Base-by-base conservation (phyloP, 92 coral and sea anemone genomes). In the Montipora capitata region DNA sequence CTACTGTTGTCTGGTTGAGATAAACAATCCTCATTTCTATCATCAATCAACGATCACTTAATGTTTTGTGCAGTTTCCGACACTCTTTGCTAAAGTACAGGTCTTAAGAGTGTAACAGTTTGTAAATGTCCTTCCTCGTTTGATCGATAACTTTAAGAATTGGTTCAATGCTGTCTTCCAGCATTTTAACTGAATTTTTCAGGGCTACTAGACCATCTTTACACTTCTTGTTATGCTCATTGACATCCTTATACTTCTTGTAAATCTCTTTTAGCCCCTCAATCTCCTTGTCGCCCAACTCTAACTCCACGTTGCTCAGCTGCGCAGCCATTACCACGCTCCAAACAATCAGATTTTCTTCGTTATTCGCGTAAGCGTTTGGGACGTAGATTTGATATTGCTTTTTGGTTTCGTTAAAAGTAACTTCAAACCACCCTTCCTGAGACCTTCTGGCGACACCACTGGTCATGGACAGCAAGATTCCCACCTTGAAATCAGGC, bases 301-400 rank as follows among this genome's bases (percentile, higher is more conserved):
- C 94, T 9, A 84, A 85, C 10, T 72, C 72, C 52, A 86, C 10
- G 20, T 35, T 59, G 10, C 44, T 87, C 76, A 93, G 38, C 84
- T 93, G 85, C 39, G 82, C 92, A 1, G 96, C 96, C 44, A 93
- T 64, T 15, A 93, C 18, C 10, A 90, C 92, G 74, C 88, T 85
- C 94, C 96, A 93, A 44, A 82, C 80, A 40, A 90, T 88, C 84
- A 93, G 45, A 68, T 86, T 17, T 51, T 86, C 81, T 14, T 90
- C 90, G 11, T 27, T 40, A 12, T 40, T 14, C 56, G 76, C 9
- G 91, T 65, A 65, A 11, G 75, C 92, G 66, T 93, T 93, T 67
- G 96, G 96, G 2, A 93, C 89, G 74, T 90, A 93, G 35, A 93
- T 82, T 16, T 56, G 80, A 35, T 86, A 90, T 45, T 90, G 94